Base-by-base conservation (phyloP, 2,797 vertebrate genomes). In the Mus minutoides region DNA sequence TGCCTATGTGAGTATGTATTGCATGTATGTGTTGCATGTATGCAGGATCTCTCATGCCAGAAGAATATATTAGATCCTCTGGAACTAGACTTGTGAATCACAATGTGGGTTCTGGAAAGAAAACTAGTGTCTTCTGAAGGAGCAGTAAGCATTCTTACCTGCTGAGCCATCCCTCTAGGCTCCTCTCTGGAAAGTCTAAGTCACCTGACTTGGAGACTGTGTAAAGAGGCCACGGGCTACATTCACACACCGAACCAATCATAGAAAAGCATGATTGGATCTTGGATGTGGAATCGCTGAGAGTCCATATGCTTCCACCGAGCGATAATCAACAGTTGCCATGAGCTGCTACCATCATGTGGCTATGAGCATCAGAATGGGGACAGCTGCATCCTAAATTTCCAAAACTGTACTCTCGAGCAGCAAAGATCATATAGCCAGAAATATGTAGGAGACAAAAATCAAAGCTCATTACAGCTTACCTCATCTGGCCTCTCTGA, bases 361-460 rank as follows among this genome's bases (percentile, higher is more conserved):
- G 6, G 24, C 69, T 34, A 0, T 11, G 24, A 16, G 17, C 43
- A 5, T 0, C 4, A 12, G 24, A 10, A 40, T 21, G 12, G 52
- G 37, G 19, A 37, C 21, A 4, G 29, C 40, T 60, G 56, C 56
- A 14, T 0, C 17, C 21, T 9, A 2, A 19, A 46, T 4, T 7
- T 77, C 40, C 73, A 13, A 49, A 73, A n/a, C 16, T 49, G 13
- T 43, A 77, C 34, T 34, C 71, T 17, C 21, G 4, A 58, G 26
- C 86, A 24, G 37, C 14, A 7, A 14, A 64, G 17, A 46, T 40
- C 58, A 58, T 5, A 11, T 14, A 69, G 49, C 1, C 31, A 46
- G 43, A 64, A 7, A 49, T 29, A 2, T 67, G 12, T 16, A 22
- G 1, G 21, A 8, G 21, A 43, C 34, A 22, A 0, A 0, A 0